Base-by-base conservation (phyloP, 2,888 invertebrate genomes). In the Ganaspis brasiliensis region DNA sequence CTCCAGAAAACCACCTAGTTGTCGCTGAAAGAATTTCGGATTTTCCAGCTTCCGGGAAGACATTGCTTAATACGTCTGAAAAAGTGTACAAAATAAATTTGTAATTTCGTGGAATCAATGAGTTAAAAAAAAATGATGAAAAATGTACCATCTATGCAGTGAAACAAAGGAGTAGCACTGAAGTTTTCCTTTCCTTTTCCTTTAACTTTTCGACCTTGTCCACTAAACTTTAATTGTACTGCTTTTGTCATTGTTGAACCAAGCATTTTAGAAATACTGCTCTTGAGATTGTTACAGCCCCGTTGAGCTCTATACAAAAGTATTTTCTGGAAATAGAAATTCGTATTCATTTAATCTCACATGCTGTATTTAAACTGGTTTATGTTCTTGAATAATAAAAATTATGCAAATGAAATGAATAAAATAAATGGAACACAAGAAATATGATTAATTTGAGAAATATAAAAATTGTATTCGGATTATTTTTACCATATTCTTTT, bases 111-210 rank as follows among this genome's bases (percentile, higher is more conserved):
- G 10, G 10, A 59, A n/a, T n/a, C 6, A 26, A 59, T 31, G 8
- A 59, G 31, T 59, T 3, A 59, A 59, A 59, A 61, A 19, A n/a
- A 4, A 16, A 37, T n/a, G n/a, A n/a, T n/a, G 2, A 31, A 35
- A 61, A 61, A 35, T 0, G 12, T 61, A 61, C 61, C 37, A 37
- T 61, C 61, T 37, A 61, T 61, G 61, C 61, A 61, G 16, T 37
- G 35, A 21, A 61, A 63, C 19, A 63, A 35, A 63, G 61, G 21
- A 9, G 61, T 63, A 2, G 61, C 37, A 63, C 61, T 63, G 37
- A 63, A 63, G 37, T 63, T 63, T 19, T 63, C 61, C 61, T 63
- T 63, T 21, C 61, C 61, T 19, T 21, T 63, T 16, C 61, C 61
- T 63, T 35, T 63, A 37, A 63, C 61, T 37, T 63, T 63, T 40